phyloP scores from a whole-genome alignment of 2,797 vertebrate genomes.

The Naso thynnoides region DNA sequence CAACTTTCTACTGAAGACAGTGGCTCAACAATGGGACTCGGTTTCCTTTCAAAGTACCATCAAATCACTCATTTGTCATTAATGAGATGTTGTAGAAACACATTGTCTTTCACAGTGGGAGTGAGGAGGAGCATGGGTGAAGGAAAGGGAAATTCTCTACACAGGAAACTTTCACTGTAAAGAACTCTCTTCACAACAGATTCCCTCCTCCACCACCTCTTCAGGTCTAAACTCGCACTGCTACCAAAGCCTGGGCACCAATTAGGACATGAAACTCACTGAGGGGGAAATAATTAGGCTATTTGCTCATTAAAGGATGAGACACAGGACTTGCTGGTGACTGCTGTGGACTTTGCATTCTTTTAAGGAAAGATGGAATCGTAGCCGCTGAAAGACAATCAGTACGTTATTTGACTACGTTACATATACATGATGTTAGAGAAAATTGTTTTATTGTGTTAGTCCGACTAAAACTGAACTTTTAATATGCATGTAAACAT shows the following conservation, averaged over 20 bases:
- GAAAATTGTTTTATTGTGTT: too few relatives aligned
- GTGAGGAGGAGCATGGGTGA: constrained; percentile 43
- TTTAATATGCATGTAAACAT: too few relatives aligned
- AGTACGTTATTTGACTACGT: too few relatives aligned
- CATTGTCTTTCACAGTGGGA: constrained; percentile 74
- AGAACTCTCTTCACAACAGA: constrained; percentile 63
- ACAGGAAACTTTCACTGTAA: constrained; percentile 84
- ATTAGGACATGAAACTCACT: constrained; percentile 78
- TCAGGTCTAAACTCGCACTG: constrained; percentile 38
- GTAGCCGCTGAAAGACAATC: constrained; percentile 76
- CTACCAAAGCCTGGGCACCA: constrained; percentile 72
- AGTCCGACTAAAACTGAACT: too few relatives aligned
- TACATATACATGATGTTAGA: too few relatives aligned
- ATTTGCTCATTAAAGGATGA: constrained; percentile 86
- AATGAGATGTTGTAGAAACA: constrained; percentile 84
- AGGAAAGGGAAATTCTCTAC: constrained; percentile 59
- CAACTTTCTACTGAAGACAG: constrained; percentile 65
- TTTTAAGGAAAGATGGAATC: constrained; percentile 65
- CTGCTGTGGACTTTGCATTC: constrained; percentile 63
- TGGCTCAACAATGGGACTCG: constrained; percentile 59
- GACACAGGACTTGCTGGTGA: constrained; percentile 67
- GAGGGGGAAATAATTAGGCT: constrained; percentile 81
- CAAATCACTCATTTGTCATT: constrained; percentile 77
- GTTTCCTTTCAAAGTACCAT: constrained; percentile 68
- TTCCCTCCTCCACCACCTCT: constrained; percentile 49